Percentiles rank a stretch among this genome's conserved stretches.
phyloP scores from a whole-genome alignment of 2,888 invertebrate species.

The Eulithis testata region DNA sequence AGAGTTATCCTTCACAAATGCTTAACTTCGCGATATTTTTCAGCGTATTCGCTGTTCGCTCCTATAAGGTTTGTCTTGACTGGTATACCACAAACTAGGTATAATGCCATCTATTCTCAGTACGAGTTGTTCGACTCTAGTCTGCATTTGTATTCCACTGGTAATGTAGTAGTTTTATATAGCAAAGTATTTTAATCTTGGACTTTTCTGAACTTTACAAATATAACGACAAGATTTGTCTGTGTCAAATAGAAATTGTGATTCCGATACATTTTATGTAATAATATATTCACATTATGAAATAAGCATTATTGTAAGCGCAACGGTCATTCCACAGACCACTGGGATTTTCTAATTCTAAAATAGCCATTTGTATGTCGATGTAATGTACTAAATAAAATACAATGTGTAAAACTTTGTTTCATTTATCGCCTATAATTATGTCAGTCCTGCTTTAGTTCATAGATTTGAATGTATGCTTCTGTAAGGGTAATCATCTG shows the following conservation, averaged over 20 bases:
- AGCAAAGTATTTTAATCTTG: slow-evolving; percentile 23
- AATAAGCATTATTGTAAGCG: slow-evolving; percentile 59
- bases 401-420: slow-evolving; percentile 46
- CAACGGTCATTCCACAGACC: slow-evolving; percentile 66
- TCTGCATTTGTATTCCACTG: slow-evolving; percentile 29
- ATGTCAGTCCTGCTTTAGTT: slow-evolving; percentile 79
- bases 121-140: slow-evolving; percentile 20
- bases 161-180: slow-evolving; percentile 15
- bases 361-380: slow-evolving; percentile 61
- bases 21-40: not conserved
- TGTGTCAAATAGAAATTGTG: slow-evolving; percentile 66
- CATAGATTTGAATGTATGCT: slow-evolving; percentile 97
- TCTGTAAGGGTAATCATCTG: slow-evolving; percentile 99
- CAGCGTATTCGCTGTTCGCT: not conserved
- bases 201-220: slow-evolving; percentile 29
- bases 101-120: slow-evolving; percentile 40
- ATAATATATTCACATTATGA: slow-evolving; percentile 59
- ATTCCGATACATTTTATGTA: slow-evolving; percentile 42
- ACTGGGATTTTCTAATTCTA: slow-evolving; percentile 28
- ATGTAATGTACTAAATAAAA: slow-evolving; percentile 67
- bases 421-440: slow-evolving; percentile 47
- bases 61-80: slow-evolving; percentile 2
- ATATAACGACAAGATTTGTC: slow-evolving; percentile 35
- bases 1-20: too few species aligned
- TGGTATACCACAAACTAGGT: not conserved